Evolutionary conservation across 2,113 vertebrate species (phyloP).

Genomic region (Microcebus lehilahytsara): DNA sequence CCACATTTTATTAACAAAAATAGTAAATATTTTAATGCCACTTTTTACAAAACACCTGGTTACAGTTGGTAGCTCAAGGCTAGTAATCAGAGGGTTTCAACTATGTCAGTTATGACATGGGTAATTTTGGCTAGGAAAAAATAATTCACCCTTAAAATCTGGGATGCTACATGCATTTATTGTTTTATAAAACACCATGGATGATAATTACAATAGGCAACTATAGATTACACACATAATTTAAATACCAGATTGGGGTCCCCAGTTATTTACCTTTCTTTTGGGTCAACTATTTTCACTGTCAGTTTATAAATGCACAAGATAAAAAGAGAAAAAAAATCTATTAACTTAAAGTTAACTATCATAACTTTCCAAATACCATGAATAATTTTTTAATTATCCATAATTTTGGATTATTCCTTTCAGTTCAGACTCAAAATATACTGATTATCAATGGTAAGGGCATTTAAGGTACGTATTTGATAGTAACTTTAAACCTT

Average conservation of each 20-base stretch:
- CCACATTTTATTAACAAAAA: constrained; percentile 16
- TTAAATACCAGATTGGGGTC: not conserved
- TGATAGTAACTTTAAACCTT: not conserved
- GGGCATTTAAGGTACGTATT: not conserved
- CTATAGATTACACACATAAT: not conserved
- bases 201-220: not conserved
- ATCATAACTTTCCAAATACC: not conserved
- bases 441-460: not conserved
- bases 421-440: not conserved
- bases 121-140: not conserved
- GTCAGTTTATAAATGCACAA: constrained; percentile 5
- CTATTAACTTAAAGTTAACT: constrained; percentile 3
- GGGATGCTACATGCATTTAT: not conserved
- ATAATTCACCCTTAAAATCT: not conserved
- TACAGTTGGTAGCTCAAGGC: not conserved
- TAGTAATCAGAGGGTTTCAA: not conserved
- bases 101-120: not conserved
- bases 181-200: constrained; percentile 44
- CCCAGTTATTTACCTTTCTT: not conserved
- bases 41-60: constrained; percentile 16
- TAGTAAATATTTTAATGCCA: constrained; percentile 38
- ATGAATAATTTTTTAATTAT: not conserved
- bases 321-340: not conserved
- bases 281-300: constrained; percentile 24
- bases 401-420: not conserved